Conservation (phyloP, 2,888 invertebrate genomes). For the Callyntrura guangdongensis region DNA sequence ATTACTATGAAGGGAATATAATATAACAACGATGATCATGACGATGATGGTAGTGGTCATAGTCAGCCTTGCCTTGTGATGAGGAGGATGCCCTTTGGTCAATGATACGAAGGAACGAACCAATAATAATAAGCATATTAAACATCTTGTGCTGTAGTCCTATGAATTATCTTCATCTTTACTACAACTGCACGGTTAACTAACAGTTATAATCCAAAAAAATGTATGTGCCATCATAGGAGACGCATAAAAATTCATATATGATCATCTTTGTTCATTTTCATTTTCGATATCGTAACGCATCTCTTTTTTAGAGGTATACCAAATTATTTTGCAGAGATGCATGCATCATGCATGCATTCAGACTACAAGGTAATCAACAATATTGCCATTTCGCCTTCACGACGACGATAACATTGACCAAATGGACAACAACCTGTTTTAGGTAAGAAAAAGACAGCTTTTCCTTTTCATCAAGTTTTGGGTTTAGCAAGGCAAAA, state of each 20-base stretch:
- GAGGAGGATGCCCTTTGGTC: slow-evolving; percentile 79
- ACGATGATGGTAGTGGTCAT: slow-evolving; percentile 72
- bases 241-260: slow-evolving; percentile 68
- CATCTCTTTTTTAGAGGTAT: slow-evolving; percentile 46
- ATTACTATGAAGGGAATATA: slow-evolving; percentile 76
- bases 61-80: slow-evolving; percentile 77
- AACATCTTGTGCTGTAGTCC: slow-evolving; percentile 49
- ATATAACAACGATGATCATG: slow-evolving; percentile 66
- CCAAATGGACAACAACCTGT: slow-evolving; percentile 79
- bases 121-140: slow-evolving; percentile 73
- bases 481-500: slow-evolving; percentile 81
- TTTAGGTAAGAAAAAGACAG: slow-evolving; percentile 81
- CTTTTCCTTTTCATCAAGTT: slow-evolving; percentile 80
- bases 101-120: slow-evolving; percentile 77
- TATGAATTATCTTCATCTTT: slow-evolving; percentile 56
- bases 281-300: slow-evolving; percentile 67
- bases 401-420: slow-evolving; percentile 79
- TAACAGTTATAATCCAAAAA: slow-evolving; percentile 63
- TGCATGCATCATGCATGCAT: slow-evolving; percentile 72
- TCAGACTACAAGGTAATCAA: slow-evolving; percentile 75
- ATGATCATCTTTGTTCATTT: slow-evolving; percentile 73
- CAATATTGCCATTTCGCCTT: slow-evolving; percentile 76
- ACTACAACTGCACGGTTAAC: slow-evolving; percentile 59
- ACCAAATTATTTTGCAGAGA: slow-evolving; percentile 46
- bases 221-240: slow-evolving; percentile 57